Percentiles rank a stretch among this genome's conserved stretches.
Conservation (phyloP, 1,140 invertebrate genomes). For the Dendroctonus valens region DNA sequence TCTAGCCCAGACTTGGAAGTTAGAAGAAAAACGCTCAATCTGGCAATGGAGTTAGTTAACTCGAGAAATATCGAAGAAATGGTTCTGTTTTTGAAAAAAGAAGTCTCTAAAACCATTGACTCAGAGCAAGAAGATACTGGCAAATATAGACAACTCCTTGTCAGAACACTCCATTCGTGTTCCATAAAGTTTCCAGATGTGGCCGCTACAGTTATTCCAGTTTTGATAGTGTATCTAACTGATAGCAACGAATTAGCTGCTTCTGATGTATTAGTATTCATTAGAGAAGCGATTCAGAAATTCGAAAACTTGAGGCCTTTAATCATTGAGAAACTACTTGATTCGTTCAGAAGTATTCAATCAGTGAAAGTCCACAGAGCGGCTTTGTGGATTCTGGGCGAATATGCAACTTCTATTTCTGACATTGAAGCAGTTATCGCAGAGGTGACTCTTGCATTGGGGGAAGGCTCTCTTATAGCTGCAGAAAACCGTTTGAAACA, state of each 20-base stretch:
- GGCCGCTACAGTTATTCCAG: constrained; percentile 88
- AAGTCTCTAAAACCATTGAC: constrained; percentile 77
- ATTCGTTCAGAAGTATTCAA: constrained; percentile 79
- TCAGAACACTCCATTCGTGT: constrained; percentile 91
- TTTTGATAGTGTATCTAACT: constrained; percentile 93
- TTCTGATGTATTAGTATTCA: constrained; percentile 90
- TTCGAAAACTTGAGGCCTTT: constrained; percentile 78
- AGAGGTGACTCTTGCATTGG: constrained; percentile 65
- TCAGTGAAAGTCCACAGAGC: constrained; percentile 87
- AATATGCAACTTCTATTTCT: constrained; percentile 79
- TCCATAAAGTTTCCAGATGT: constrained; percentile 99
- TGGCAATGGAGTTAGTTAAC: constrained; percentile 91
- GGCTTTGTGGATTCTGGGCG: constrained; percentile 97
- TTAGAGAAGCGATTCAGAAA: constrained; percentile 91
- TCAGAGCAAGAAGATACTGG: constrained; percentile 91
- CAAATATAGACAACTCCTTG: constrained; percentile 93
- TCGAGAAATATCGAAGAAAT: constrained; percentile 95
- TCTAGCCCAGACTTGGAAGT: constrained; percentile 89
- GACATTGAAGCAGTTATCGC: constrained; percentile 81
- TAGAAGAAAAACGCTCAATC: constrained; percentile 80
- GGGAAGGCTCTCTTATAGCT: constrained; percentile 88
- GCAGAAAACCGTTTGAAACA: constrained; percentile 75
- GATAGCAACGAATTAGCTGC: constrained; percentile 94
- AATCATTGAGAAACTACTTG: constrained; percentile 81
- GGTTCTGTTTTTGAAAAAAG: constrained; percentile 92